A percentile compares a stretch with the other conserved stretches of the same genome.
phyloP scores from a whole-genome alignment of 92 coral and sea anemone species.

The Palythoa heliodiscus region DNA sequence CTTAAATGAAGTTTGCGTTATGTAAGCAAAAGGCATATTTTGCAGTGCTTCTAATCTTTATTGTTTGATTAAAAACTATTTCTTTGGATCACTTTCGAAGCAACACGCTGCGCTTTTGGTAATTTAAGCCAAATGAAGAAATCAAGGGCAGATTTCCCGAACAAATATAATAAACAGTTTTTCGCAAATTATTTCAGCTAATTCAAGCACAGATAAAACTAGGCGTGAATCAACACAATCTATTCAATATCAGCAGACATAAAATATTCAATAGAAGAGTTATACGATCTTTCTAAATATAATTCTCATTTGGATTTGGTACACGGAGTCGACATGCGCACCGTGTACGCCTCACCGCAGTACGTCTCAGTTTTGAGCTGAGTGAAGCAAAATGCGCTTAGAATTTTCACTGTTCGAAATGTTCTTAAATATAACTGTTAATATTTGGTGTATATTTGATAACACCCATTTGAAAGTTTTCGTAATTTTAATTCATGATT shows the following conservation, averaged over 20 bases:
- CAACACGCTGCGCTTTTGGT: neutral
- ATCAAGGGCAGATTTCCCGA: slow-evolving; percentile 5
- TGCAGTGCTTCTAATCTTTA: too few relatives aligned
- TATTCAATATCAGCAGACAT: neutral
- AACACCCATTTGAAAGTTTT: too few relatives aligned
- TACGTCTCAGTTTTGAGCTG: too few relatives aligned
- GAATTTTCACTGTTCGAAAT: too few relatives aligned
- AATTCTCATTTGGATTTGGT: neutral
- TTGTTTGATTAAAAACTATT: neutral
- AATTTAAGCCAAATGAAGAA: neutral
- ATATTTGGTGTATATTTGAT: too few relatives aligned
- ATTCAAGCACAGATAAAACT: neutral
- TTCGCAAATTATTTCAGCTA: neutral
- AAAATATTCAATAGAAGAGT: neutral
- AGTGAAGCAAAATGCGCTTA: too few relatives aligned
- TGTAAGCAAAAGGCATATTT: neutral
- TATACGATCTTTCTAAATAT: neutral
- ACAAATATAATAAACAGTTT: slow-evolving; percentile 14
- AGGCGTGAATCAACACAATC: neutral
- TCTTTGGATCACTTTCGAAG: neutral
- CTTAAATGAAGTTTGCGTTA: neutral
- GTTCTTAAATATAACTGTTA: too few relatives aligned
- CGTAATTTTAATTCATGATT: too few relatives aligned
- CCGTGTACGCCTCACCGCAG: too few relatives aligned
- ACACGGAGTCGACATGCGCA: neutral